Base-by-base conservation (phyloP, 2,113 vertebrate species). In the Labeo rohita region DNA sequence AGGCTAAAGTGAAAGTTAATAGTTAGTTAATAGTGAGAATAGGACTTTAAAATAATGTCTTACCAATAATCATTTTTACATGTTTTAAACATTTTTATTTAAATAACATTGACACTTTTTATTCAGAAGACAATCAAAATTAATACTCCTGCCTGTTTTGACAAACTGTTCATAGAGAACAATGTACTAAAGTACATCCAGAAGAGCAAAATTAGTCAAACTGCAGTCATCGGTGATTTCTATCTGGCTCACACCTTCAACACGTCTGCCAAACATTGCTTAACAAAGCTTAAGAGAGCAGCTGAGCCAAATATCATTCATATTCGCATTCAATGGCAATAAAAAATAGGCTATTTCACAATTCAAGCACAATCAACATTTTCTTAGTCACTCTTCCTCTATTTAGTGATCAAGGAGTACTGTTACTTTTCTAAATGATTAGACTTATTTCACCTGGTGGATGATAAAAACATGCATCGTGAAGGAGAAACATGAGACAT, bases 191-290 rank as follows among this genome's bases (percentile, higher is more conserved):
- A 54, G 21, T 23, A n/a, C 3, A 84, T 15, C 39, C 34, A 15
- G 11, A 65, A 56, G 16, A 66, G 66, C 18, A 54, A 11, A 50
- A 28, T 5, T 16, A 49, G 16, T 73, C 23, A 68, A 43, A 11
- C 47, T 39, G 11, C 56, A 80, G 15, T 66, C 10, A 72, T 36
- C 63, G 11, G 49, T 76, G 23, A 52, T 36, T 21, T 39, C 47
- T 52, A 86, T 86, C 77, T 50, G 34, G 77, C 52, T 59, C 12
- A 6, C 50, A 80, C n/a, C 72, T 76, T 70, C n/a, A 80, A 76
- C 18, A 47, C 15, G 10, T 63, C 77, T 45, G 47, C 77, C 59
- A 52, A 85, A 76, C 47, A 84, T 28, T 34, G 49, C 13, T 50
- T 39, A 63, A 59, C 65, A 85, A 80, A 43, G 28, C 50, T 52